Base-by-base conservation (phyloP, 2,113 vertebrate species). In the Acinonyx jubatus region DNA sequence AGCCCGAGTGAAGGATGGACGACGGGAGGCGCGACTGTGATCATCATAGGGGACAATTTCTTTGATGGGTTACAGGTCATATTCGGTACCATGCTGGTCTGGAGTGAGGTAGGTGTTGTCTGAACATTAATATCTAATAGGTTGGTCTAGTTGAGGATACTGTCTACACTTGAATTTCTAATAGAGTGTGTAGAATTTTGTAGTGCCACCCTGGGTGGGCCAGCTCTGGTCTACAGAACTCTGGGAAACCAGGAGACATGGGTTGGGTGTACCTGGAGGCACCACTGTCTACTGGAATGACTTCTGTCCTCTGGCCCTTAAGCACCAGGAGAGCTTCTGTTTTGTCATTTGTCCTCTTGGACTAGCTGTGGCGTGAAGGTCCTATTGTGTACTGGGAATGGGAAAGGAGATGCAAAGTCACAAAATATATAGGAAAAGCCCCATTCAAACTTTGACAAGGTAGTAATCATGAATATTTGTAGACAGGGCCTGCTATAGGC, bases 31-130 rank as follows among this genome's bases (percentile, higher is more conserved):
- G 99, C 99, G 92, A 99, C 99, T 83, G 99, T 99, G 98, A 99
- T 99, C 99, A 99, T 99, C 99, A 99, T 99, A 98, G 99, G 99
- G 98, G 99, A 99, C 99, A 99, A 99, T 99, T 99, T 99, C 99
- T 99, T 99, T 98, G 99, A 99, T 97, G 99, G 99, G 98, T 99
- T 99, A 98, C 99, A 99, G 99, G 99, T 99, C 99, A 99, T 99
- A 99, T 99, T 99, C 97, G 99, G 99, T 98, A 99, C 99, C 99
- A 99, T 99, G 99, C 99, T 99, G 99, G 99, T 99, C 98, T 99
- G 99, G 99, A 99, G 99, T 98, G 99, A 99, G 99, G 99, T 99
- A 98, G 99, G 99, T 99, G 98, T 99, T 99, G 98, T 99, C 98
- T 99, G 98, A 98, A 98, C 97, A 95, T 98, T 99, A 97, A 98